These are phyloP conservation scores for Macrosiphum euphorbiae DNA, from an alignment of 2,888 invertebrate genomes.

Conservation along the genomic window DNA sequence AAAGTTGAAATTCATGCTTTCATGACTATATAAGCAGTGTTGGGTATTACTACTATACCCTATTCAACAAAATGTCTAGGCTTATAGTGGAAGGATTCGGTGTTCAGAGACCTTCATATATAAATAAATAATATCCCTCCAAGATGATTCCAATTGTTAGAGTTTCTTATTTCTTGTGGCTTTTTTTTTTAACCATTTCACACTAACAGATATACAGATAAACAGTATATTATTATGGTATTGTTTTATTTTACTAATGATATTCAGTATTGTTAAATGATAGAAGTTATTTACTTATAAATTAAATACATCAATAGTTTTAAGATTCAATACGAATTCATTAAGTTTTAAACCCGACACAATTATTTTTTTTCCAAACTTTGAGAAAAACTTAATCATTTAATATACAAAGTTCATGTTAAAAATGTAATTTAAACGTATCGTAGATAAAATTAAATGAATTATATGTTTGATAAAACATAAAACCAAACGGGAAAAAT, in stretches of 20 bases:
- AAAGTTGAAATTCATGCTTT: constrained; percentile 51
- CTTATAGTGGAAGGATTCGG: constrained; percentile 1
- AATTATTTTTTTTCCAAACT: not conserved
- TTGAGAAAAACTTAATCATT: not conserved
- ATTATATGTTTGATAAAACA: not conserved
- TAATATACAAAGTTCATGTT: not conserved
- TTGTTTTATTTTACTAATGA: not conserved
- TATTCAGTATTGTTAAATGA: not conserved
- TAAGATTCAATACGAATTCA: no score
- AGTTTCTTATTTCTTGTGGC: not conserved
- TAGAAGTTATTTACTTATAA: not conserved
- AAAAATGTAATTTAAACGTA: not conserved
- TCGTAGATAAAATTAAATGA: not conserved
- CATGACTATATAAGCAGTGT: constrained; percentile 56
- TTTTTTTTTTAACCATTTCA: not conserved
- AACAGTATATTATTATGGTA: not conserved
- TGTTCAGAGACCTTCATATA: constrained; percentile 18
- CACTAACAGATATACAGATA: not conserved
- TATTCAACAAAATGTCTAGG: constrained; percentile 44
- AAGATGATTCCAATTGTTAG: constrained; percentile 9
- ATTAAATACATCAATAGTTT: not conserved
- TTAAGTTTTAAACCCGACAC: no score
- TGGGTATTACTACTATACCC: constrained; percentile 47
- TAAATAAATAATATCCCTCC: constrained; percentile 58
- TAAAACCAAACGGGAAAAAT: not conserved